Evolutionary conservation across 1,140 invertebrate genomes (phyloP), one percentile per base, ranked within the genome.

Genomic region (Hydropsyche tenuis): DNA sequence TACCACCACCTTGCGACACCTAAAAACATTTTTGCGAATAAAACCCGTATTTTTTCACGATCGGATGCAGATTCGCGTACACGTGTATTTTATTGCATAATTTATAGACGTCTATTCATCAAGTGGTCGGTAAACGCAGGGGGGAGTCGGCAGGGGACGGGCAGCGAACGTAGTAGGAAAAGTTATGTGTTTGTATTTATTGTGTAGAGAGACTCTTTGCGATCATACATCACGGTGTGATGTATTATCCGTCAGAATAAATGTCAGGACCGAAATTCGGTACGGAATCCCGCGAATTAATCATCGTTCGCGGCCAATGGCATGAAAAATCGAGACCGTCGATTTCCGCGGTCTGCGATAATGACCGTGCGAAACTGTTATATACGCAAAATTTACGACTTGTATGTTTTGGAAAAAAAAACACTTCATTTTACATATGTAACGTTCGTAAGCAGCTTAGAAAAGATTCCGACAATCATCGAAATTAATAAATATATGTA

Each of bases 221-320:
- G 25, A 56, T 60, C 68, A 70, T 70, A 70, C 68, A 70, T 70
- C 68, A 70, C 46, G 7, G 12, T 16, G 68, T 70, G 68, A 70
- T 70, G 51, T 70, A 70, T 70, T 70, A 70, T 70, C 68, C 68
- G 46, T 70, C 68, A 70, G 43, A 70, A 70, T 70, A 70, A 70
- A 70, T 45, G 68, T 70, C 68, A 70, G 27, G 25, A n/a, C n/a
- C 9, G 68, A 70, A 56, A 70, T 70, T 70, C 48, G 11, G 6
- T 46, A 45, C 23, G 37, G 27, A 70, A 56, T 70, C 27, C 27
- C 23, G n/a, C 68, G 18, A 56, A 70, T 70, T 70, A 53, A 70
- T 70, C 68, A 70, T 70, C 23, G n/a, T 65, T 42, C 63, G 30
- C 42, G 63, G 30, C 42, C 63, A 65, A 65, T 65, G 63, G 63